These are phyloP conservation scores for Synanthedon andrenaeformis DNA, from an alignment of 2,888 invertebrate species.

Conservation along the genomic window DNA sequence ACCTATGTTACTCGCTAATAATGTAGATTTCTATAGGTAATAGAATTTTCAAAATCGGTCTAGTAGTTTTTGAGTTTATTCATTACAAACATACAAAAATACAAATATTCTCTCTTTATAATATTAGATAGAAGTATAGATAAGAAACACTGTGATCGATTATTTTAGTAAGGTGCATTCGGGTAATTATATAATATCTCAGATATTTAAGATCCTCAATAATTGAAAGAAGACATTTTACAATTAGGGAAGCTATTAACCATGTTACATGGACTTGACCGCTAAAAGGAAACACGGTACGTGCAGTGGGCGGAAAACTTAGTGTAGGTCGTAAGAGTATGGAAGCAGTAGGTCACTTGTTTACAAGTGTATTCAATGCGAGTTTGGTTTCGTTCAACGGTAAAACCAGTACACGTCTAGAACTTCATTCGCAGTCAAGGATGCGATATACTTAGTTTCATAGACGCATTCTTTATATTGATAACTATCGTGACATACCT, in stretches of 20 bases:
- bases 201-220: too few relatives aligned
- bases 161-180: too few relatives aligned
- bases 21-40: too few relatives aligned
- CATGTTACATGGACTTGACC: background rate
- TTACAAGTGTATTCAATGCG: conserved; percentile 2
- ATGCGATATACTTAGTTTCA: background rate
- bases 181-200: background rate
- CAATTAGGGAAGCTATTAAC: background rate
- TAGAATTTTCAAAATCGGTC: too few relatives aligned
- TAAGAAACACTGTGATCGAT: background rate
- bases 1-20: too few relatives aligned
- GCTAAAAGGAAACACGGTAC: background rate
- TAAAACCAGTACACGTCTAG: conserved; percentile 3
- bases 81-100: too few relatives aligned
- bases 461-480: background rate
- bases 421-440: conserved; percentile 10
- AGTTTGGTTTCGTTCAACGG: conserved; percentile 4
- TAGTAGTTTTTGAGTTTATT: too few relatives aligned
- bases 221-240: background rate
- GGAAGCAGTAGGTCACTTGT: conserved; percentile 1
- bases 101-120: background rate
- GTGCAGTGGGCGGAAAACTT: background rate
- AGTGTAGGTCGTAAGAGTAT: background rate
- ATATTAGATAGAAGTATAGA: too few relatives aligned
- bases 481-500: background rate